Percentiles rank a stretch among this genome's conserved stretches.
These are phyloP conservation scores for Anagyrus pseudococci DNA, from an alignment of 2,888 invertebrate genomes.

Conservation along the genomic window DNA sequence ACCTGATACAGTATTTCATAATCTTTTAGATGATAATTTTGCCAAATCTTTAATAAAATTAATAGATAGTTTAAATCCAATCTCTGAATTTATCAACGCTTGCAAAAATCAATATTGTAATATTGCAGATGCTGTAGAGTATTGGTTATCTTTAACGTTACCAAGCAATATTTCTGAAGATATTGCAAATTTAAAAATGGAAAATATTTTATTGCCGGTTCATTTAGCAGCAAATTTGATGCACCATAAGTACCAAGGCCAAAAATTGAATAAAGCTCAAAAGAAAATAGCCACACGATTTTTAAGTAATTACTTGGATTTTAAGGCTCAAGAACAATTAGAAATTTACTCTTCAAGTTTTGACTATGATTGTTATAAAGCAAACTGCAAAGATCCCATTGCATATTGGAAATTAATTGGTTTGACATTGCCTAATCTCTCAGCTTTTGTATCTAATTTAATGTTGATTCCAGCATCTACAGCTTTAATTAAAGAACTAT, in stretches of 20 bases:
- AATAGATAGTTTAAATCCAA: neutral
- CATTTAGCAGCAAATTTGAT: conserved; percentile 1
- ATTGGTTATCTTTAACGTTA: conserved; percentile 1
- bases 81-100: neutral
- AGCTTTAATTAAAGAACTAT: conserved; percentile 13
- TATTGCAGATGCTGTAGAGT: conserved; percentile 5
- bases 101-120: neutral
- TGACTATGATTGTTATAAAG: neutral
- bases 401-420: neutral
- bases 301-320: conserved; percentile 5
- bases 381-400: neutral
- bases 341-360: neutral
- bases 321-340: neutral
- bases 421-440: neutral
- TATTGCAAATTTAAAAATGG: neutral
- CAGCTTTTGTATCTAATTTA: neutral
- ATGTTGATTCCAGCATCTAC: conserved; percentile 18
- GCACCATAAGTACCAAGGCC: conserved; percentile 2
- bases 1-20: too few relatives aligned
- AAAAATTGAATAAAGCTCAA: neutral
- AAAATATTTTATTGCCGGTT: neutral
- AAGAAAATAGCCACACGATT: neutral
- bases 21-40: too few relatives aligned
- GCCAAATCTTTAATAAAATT: too few relatives aligned
- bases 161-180: neutral